These are phyloP conservation scores for Agrochola circellaris DNA, from an alignment of 2,888 invertebrate genomes.

Conservation along the genomic window DNA sequence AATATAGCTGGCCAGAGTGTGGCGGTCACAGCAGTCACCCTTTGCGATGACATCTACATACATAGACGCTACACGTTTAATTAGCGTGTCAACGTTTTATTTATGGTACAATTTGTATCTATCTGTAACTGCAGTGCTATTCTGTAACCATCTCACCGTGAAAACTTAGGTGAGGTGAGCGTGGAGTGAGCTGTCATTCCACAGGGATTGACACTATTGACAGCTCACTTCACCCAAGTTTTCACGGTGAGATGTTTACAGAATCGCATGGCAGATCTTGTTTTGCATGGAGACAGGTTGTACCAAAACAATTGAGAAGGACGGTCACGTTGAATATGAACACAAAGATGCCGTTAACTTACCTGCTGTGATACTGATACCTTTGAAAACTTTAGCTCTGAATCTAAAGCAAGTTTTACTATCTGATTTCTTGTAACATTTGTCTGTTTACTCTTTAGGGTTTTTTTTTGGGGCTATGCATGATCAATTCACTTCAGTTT, in stretches of 20 bases:
- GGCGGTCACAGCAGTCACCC: constrained; percentile 74
- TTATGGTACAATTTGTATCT: constrained; percentile 42
- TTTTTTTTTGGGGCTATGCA: not conserved
- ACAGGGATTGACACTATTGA: too few relatives aligned
- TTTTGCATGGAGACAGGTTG: constrained; percentile 34
- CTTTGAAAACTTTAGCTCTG: constrained; percentile 21
- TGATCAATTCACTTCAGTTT: constrained; percentile 42
- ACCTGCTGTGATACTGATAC: constrained; percentile 56
- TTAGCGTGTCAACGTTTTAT: constrained; percentile 58
- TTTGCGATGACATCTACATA: constrained; percentile 68
- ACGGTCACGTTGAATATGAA: constrained; percentile 15
- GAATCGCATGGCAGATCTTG: too few relatives aligned
- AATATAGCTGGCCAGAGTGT: constrained; percentile 80
- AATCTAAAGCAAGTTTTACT: constrained; percentile 9
- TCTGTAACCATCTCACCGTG: too few relatives aligned
- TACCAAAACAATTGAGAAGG: constrained; percentile 36
- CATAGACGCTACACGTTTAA: constrained; percentile 58
- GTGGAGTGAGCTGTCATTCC: too few relatives aligned
- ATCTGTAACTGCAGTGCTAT: too few relatives aligned
- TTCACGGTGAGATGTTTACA: too few relatives aligned
- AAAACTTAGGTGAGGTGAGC: too few relatives aligned
- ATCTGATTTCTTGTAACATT: constrained; percentile 20
- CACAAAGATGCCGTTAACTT: constrained; percentile 39
- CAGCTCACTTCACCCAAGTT: too few relatives aligned
- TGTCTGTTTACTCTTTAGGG: constrained; percentile 28